Evolutionary conservation across 2,888 invertebrate genomes (phyloP).

Genomic region (Drosophila borealis): DNA sequence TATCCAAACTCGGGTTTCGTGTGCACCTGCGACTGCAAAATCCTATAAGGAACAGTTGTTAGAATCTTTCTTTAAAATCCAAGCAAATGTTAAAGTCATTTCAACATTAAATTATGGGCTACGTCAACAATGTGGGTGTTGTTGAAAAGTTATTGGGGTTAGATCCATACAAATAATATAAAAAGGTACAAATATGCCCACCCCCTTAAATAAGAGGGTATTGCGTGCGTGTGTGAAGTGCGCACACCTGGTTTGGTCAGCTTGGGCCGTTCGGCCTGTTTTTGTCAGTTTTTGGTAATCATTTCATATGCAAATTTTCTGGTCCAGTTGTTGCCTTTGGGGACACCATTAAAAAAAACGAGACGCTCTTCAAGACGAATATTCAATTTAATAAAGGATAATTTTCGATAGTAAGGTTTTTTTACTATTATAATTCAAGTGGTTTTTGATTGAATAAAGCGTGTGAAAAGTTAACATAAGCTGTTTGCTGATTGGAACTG

Average conservation of each 20-base stretch:
- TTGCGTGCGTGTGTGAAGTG: conserved; percentile 43
- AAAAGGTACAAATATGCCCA: not conserved
- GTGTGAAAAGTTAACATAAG: conserved; percentile 20
- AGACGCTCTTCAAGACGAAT: conserved; percentile 11
- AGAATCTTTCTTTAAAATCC: conserved; percentile 1
- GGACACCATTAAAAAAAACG: conserved; percentile 20
- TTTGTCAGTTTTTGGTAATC: conserved; percentile 41
- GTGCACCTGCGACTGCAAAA: conserved; percentile 64
- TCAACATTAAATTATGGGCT: conserved; percentile 1
- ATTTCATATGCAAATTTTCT: conserved; percentile 48
- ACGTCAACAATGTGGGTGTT: conserved; percentile 12
- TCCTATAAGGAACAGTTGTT: not conserved
- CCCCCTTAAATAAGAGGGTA: not conserved
- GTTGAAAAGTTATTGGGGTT: conserved; percentile 38
- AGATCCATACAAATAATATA: conserved; percentile 7
- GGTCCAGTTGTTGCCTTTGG: conserved; percentile 36
- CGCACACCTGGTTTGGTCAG: conserved; percentile 54
- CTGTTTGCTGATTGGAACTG: conserved; percentile 6
- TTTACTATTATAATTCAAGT: conserved; percentile 31
- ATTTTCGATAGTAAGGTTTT: conserved; percentile 19
- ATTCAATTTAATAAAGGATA: conserved; percentile 57
- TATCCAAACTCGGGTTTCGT: conserved; percentile 44
- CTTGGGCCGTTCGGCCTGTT: conserved; percentile 29
- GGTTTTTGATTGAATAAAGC: conserved; percentile 46
- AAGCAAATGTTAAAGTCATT: conserved; percentile 4